Evolutionary conservation across 2,113 vertebrate species (phyloP), one percentile per base, ranked within the genome.

Genomic region (Theropithecus gelada): DNA sequence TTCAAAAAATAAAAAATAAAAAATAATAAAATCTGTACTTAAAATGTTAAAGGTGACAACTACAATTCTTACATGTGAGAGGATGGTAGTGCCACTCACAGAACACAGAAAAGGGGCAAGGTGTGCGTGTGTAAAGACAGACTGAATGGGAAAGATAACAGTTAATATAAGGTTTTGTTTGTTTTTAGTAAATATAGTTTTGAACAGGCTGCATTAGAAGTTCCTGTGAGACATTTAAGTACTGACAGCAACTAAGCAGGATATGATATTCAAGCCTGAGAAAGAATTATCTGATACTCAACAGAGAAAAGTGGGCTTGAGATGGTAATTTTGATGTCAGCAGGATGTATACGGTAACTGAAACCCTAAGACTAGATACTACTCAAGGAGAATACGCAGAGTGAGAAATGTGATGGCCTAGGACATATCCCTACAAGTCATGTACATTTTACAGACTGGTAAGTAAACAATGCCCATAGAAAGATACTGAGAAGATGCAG

Each of bases 151-250:
- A 93, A 97, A 25, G 18, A 72, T 43, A 88, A 88, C 1, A 79
- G 59, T 22, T 88, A 57, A 73, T 55, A 73, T 6, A 25, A 32
- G 45, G 73, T 78, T 90, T 57, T 76, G 43, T 45, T 17, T 78
- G 8, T 76, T 68, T 45, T 86, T 90, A 89, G 27, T 86, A 95
- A 79, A 86, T 68, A 92, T 23, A 52, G 75, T 75, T 93, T 89
- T 90, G 73, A 93, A 90, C 2, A 93, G 32, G 66, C 22, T 81
- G 14, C 7, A 50, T 59, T 68, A 86, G 55, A 94, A 55, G 72
- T 81, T 82, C 45, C n/a, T 32, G 22, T 32, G 43, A 72, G n/a
- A 48, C 32, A 95, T 80, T 90, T 85, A 95, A 95, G 45, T 57
- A 93, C 25, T 57, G 55, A 4, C 78, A 92, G n/a, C 73, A 93